Evolutionary conservation across 2,113 vertebrate genomes (phyloP), one percentile per base, ranked within the genome.

Genomic region (Pao palembangensis): DNA sequence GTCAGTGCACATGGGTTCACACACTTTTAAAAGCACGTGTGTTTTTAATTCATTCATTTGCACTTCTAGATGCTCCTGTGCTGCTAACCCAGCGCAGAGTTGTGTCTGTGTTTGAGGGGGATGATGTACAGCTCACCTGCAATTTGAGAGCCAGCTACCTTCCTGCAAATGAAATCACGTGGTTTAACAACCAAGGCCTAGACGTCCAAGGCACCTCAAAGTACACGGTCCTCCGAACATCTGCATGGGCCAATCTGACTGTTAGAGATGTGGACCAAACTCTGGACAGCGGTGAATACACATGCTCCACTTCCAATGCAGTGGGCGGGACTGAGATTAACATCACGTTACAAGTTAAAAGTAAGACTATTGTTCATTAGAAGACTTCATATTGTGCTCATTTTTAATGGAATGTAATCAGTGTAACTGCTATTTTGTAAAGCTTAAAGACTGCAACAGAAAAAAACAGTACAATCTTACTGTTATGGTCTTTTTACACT

Each of bases 101-200:
- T 18, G 89, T 94, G 77, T 92, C 86, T 0, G 91, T 94, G 21
- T 91, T 92, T 34, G 94, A 95, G 62, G 93, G 93, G 0, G 85
- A 77, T 10, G 93, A 94, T 43, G 93, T 88, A 0, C 87, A 87
- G 74, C 80, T 98, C 61, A 81, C 79, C 1, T 98, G 94, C 63
- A 81, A 85, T 64, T 87, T 90, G 0, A 90, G 69, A 71, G 54
- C 58, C 19, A 86, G 90, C 64, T 52, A 68, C 0, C 90, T 92
- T 0, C 90, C 92, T 0, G 81, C 84, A 2, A 87, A 76, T 31
- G 74, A 91, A 0, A 81, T 95, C 76, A n/a, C 64, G 56, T 97
- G 96, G 94, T 92, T 91, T 50, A 89, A 93, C 70, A 93, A 95
- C 56, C 84, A 78, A 59, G n/a, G n/a, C n/a, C n/a, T n/a, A 51